Evolutionary conservation across 2,888 invertebrate species (phyloP), one percentile per base, ranked within the genome.

Genomic region (Chrysomela aeneicollis): DNA sequence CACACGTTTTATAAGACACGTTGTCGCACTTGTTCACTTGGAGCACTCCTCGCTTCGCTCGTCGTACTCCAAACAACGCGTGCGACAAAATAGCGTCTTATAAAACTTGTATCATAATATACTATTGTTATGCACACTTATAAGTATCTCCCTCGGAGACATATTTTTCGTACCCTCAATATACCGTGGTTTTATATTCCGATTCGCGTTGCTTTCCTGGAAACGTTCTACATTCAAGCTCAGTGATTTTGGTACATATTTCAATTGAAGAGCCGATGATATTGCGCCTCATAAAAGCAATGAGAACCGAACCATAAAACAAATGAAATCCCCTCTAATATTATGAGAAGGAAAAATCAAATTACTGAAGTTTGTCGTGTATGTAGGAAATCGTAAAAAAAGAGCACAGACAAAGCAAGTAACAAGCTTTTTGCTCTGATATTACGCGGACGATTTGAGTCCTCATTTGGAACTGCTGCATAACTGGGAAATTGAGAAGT

Each of bases 291-390:
- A 59, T 59, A 51, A 59, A 59, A 59, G 50, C 37, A 51, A 59
- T 52, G 35, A 59, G 35, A 59, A 35, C 50, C 15, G 10, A 51
- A 22, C 32, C 51, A 49, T 59, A 59, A 59, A 59, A 52, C 59
- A 51, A 59, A 59, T 59, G 59, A 59, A 59, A 59, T 59, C 51
- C 51, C 21, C 59, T 18, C 51, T 30, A 42, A 59, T 59, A 59
- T 49, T 52, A 51, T 26, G 17, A 51, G 42, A 19, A 37, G 21
- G 32, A 3, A 15, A 42, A 42, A 42, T 42, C 42, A 42, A 51
- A 59, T 59, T 49, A 51, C 50, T n/a, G 50, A 51, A 18, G 42
- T 26, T 17, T 30, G 26, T 17, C 57, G 46, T n/a, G n/a, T 57
- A 57, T 57, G 57, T 26, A 57, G 46, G 57, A 57, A 47, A 47